phyloP scores from a whole-genome alignment of 1,140 invertebrate species.

The Aphis craccivora region DNA sequence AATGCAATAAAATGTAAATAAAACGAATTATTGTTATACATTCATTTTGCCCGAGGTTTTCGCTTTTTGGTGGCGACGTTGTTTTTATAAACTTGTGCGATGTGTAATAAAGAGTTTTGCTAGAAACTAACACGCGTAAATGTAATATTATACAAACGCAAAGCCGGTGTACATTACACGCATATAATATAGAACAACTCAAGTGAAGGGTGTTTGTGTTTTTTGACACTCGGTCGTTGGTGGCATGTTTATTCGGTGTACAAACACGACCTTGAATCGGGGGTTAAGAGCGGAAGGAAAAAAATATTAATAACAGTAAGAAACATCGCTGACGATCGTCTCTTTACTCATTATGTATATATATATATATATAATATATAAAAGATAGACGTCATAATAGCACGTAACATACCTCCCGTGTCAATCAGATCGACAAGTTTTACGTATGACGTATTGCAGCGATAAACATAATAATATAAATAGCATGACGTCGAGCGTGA shows the following conservation, averaged over 20 bases:
- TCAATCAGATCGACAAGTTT: neutral
- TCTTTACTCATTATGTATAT: neutral
- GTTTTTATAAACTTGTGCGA: neutral
- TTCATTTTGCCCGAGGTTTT: neutral
- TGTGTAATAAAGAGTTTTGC: neutral
- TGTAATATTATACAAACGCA: neutral
- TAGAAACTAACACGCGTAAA: neutral
- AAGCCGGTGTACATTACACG: neutral
- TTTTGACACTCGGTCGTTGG: neutral
- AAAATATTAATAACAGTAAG: neutral
- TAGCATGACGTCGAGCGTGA: neutral
- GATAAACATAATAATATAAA: neutral
- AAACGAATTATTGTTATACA: neutral
- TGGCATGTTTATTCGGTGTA: neutral
- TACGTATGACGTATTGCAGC: neutral
- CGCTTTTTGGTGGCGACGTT: neutral
- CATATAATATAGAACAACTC: constrained; percentile 17
- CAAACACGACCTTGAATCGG: neutral
- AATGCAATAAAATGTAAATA: neutral
- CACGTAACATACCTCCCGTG: neutral
- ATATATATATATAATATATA: too few relatives aligned
- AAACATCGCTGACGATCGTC: neutral
- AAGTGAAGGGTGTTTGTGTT: neutral
- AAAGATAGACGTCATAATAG: neutral
- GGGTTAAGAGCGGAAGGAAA: neutral